phyloP scores from a whole-genome alignment of 2,888 invertebrate species.

The Cataglyphis altisquamis region DNA sequence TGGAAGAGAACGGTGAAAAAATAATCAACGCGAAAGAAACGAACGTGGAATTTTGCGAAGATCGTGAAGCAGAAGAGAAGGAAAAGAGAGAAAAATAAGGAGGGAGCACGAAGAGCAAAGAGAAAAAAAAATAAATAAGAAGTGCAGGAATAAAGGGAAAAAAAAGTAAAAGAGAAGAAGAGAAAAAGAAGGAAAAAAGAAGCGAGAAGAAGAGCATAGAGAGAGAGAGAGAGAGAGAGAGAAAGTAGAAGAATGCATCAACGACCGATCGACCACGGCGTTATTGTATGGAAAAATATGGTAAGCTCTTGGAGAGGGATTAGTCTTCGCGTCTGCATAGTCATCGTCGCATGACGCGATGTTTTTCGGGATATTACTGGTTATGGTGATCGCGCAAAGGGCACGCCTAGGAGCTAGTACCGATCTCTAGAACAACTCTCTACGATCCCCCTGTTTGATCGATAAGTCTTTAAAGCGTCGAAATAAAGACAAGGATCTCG shows the following conservation, averaged over 20 bases:
- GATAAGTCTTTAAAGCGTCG: not conserved
- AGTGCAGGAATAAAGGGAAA: constrained; percentile 15
- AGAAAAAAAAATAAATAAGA: constrained; percentile 17
- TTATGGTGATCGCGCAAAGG: constrained; percentile 80
- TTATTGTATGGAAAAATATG: constrained; percentile 81
- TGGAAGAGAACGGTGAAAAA: not conserved
- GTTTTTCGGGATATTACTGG: constrained; percentile 79
- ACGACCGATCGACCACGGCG: constrained; percentile 58
- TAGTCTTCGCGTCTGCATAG: constrained; percentile 70
- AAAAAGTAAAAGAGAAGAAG: constrained; percentile 6
- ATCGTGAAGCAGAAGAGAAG: not conserved
- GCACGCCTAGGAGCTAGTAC: constrained; percentile 80
- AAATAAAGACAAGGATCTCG: not conserved
- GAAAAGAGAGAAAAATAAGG: not conserved
- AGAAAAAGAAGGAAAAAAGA: constrained; percentile 17
- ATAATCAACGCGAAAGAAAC: constrained; percentile 16
- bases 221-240: constrained; percentile 37
- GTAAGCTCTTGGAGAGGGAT: constrained; percentile 75
- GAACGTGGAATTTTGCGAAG: constrained; percentile 10
- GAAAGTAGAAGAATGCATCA: constrained; percentile 53
- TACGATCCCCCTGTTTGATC: not conserved
- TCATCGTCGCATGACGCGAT: constrained; percentile 74
- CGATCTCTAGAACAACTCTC: constrained; percentile 19
- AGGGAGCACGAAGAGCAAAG: constrained; percentile 1
- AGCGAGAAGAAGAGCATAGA: constrained; percentile 22